Conservation (phyloP, 2,113 vertebrate species). For the Pungitius pungitius region DNA sequence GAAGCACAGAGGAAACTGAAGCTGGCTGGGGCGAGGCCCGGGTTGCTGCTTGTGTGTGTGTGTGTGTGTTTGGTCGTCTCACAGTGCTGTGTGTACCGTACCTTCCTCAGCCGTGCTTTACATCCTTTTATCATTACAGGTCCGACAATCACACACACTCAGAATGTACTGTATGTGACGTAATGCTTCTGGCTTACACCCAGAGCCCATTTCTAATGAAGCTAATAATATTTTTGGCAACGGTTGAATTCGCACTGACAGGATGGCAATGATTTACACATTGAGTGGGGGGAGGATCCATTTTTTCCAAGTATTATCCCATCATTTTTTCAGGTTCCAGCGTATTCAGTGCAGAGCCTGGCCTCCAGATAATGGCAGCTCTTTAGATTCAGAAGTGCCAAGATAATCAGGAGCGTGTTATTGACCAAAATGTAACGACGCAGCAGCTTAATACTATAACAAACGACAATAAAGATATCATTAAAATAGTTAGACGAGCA, state of each 20-base stretch:
- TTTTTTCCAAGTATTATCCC: not conserved
- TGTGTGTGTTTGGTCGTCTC: constrained; percentile 20
- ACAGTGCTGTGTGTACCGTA: constrained; percentile 26
- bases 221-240: constrained; percentile 46
- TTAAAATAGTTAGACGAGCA: constrained; percentile 1
- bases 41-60: constrained; percentile 28
- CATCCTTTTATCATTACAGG: constrained; percentile 59
- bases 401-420: not conserved
- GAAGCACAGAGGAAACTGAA: constrained; percentile 65
- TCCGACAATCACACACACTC: constrained; percentile 2
- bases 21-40: constrained; percentile 41
- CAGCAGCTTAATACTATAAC: not conserved
- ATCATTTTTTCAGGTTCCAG: constrained; percentile 26
- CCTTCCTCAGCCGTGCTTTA: constrained; percentile 49
- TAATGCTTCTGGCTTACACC: constrained; percentile 24
- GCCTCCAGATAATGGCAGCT: not conserved
- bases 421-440: constrained; percentile 2
- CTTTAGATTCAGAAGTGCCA: not conserved
- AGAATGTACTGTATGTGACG: constrained; percentile 27
- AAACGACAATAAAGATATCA: not conserved
- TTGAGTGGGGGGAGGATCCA: not conserved
- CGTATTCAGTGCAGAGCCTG: not conserved
- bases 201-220: constrained; percentile 24
- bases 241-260: constrained; percentile 13
- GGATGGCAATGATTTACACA: constrained; percentile 3